Evolutionary conservation across 2,888 invertebrate genomes (phyloP).

Genomic region (Dryadula phaetusa): DNA sequence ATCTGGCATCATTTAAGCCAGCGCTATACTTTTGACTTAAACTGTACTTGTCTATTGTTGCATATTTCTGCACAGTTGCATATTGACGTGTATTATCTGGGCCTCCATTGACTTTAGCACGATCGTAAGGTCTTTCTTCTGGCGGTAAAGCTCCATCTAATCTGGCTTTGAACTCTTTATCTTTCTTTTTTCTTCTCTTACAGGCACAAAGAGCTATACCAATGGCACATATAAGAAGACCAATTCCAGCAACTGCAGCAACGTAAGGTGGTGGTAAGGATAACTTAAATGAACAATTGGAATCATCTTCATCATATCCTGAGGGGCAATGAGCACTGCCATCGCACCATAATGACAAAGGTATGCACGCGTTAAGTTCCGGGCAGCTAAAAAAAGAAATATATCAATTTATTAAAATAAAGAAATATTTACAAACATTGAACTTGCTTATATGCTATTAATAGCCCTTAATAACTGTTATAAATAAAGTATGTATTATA

Average conservation of each 20-base stretch:
- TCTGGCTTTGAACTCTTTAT: slow-evolving; percentile 85
- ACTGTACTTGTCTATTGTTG: slow-evolving; percentile 82
- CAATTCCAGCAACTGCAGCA: slow-evolving; percentile 86
- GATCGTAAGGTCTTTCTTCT: slow-evolving; percentile 85
- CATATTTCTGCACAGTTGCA: slow-evolving; percentile 81
- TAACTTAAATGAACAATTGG: slow-evolving; percentile 89
- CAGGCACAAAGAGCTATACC: slow-evolving; percentile 86
- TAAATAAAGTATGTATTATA: no score
- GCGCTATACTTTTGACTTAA: slow-evolving; percentile 82
- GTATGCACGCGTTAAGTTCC: slow-evolving; percentile 92
- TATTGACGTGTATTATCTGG: slow-evolving; percentile 75
- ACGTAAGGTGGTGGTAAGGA: slow-evolving; percentile 87
- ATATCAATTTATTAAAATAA: slow-evolving; percentile 27
- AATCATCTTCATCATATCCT: slow-evolving; percentile 91
- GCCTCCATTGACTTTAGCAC: slow-evolving; percentile 81
- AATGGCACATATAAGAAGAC: slow-evolving; percentile 85
- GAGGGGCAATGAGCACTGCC: slow-evolving; percentile 91
- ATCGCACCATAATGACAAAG: slow-evolving; percentile 91
- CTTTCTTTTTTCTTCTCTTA: slow-evolving; percentile 83
- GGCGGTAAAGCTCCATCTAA: slow-evolving; percentile 84
- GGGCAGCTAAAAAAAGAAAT: slow-evolving; percentile 85
- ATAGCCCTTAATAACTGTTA: no score
- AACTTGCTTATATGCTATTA: no score
- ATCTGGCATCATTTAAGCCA: slow-evolving; percentile 80
- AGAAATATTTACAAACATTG: no score